Percentiles rank a stretch among this genome's conserved stretches.
phyloP scores from a whole-genome alignment of 2,888 invertebrate species.

The Tryphoninae sp. region DNA sequence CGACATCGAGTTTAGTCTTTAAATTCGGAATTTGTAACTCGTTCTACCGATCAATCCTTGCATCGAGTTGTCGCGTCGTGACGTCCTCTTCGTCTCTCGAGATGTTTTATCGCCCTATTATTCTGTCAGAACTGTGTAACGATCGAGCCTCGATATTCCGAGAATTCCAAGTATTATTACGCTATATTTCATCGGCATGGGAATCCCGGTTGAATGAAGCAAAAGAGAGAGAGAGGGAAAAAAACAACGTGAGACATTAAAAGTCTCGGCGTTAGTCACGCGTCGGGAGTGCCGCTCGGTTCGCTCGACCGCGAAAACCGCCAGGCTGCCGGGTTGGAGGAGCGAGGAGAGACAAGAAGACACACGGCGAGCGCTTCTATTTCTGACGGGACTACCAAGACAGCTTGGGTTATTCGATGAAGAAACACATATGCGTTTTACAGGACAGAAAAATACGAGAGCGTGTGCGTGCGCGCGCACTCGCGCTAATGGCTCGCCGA shows the following conservation, averaged over 20 bases:
- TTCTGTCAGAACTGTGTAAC: neutral
- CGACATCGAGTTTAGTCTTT: no score
- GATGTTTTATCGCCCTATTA: no score
- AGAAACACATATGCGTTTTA: conserved; percentile 25
- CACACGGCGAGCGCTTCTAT: conserved; percentile 50
- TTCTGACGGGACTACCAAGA: conserved; percentile 47
- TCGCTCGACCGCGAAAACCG: conserved; percentile 45
- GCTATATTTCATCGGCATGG: conserved; percentile 27
- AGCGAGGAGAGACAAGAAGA: conserved; percentile 29
- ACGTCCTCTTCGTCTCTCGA: neutral
- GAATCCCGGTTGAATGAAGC: conserved; percentile 27
- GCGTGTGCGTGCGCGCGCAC: conserved; percentile 35
- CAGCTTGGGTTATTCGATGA: conserved; percentile 49
- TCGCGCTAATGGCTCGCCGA: conserved; percentile 63
- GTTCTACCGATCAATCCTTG: no score
- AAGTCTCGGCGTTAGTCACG: conserved; percentile 53
- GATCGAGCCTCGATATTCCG: conserved; percentile 15
- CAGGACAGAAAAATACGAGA: neutral
- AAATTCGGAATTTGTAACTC: no score
- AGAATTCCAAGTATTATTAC: conserved; percentile 42
- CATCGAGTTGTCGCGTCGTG: no score
- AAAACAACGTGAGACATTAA: conserved; percentile 34
- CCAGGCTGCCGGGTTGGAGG: conserved; percentile 10
- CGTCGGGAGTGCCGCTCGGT: conserved; percentile 54
- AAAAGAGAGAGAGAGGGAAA: neutral